Evolutionary conservation across 2,888 invertebrate genomes (phyloP).

Genomic region (Sepiola atlantica): DNA sequence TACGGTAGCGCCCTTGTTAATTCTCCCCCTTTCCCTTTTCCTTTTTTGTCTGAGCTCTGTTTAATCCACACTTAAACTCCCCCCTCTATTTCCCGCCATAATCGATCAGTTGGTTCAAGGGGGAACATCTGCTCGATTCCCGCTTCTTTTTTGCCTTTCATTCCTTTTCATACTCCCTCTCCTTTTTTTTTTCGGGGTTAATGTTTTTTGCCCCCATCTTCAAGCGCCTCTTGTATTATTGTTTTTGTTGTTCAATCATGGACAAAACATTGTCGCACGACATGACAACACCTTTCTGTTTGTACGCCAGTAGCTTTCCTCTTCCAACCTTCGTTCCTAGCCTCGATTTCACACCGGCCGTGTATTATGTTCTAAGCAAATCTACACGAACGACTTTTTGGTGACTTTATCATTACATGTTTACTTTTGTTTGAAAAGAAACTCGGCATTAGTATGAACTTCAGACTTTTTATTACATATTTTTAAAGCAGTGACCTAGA

Average conservation of each 20-base stretch:
- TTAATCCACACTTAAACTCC: background rate
- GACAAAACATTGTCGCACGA: slow-evolving; percentile 2
- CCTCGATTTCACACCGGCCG: background rate
- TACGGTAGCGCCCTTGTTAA: background rate
- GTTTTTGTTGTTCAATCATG: background rate
- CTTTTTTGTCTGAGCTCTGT: background rate
- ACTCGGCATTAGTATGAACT: background rate
- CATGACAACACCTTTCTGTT: background rate
- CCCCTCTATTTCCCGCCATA: background rate
- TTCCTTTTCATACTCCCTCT: background rate
- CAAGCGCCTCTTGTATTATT: background rate
- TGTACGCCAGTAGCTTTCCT: background rate
- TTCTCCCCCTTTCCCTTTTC: background rate
- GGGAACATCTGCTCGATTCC: slow-evolving; percentile 32
- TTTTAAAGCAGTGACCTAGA: too few relatives aligned
- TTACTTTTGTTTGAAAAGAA: background rate
- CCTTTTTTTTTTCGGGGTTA: background rate
- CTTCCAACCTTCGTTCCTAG: background rate
- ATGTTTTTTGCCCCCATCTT: background rate
- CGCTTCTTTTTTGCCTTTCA: background rate
- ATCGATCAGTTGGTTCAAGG: slow-evolving; percentile 32
- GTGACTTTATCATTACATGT: background rate
- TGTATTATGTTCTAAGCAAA: background rate
- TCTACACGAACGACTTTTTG: background rate
- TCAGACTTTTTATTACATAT: too few relatives aligned